phyloP scores from a whole-genome alignment of 1,140 invertebrate species.

The Atopsyche davidsoni region DNA sequence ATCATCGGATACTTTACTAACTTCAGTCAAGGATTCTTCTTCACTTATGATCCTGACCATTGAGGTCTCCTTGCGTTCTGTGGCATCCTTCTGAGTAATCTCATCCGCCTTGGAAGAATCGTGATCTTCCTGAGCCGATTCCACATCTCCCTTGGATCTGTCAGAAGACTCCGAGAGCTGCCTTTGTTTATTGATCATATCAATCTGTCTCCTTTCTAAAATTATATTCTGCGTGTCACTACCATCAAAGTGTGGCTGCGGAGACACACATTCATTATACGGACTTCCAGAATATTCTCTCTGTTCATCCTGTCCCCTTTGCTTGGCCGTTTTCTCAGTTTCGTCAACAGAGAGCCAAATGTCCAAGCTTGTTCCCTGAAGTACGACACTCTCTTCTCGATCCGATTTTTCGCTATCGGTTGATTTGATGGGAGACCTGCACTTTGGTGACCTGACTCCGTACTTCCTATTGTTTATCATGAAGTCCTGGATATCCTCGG shows the following conservation, averaged over 20 bases:
- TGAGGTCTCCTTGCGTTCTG: conserved; percentile 39
- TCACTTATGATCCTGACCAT: conserved; percentile 51
- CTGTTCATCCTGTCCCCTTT: conserved; percentile 5
- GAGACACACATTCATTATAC: conserved; percentile 26
- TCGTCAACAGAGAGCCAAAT: conserved; percentile 41
- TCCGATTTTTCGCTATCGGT: conserved; percentile 31
- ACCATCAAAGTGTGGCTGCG: conserved; percentile 35
- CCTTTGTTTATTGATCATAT: conserved; percentile 48
- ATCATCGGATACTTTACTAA: conserved; percentile 50
- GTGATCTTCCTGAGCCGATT: conserved; percentile 10
- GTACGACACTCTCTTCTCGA: conserved; percentile 34
- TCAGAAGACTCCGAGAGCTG: conserved; percentile 32
- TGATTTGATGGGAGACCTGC: conserved; percentile 27
- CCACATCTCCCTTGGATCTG: conserved; percentile 26
- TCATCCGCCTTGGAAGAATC: conserved; percentile 17
- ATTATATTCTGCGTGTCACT: conserved; percentile 56
- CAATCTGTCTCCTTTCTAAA: conserved; percentile 53
- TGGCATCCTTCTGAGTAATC: conserved; percentile 9
- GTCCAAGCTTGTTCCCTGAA: conserved; percentile 44
- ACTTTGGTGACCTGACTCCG: conserved; percentile 27
- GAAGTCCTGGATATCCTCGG: conserved; percentile 25
- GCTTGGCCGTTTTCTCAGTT: conserved; percentile 18
- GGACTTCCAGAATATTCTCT: conserved; percentile 18
- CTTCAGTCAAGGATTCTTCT: conserved; percentile 59
- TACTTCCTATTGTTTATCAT: conserved; percentile 28